Base-by-base conservation (phyloP, 2,888 invertebrate genomes). In the Acleris literana region DNA sequence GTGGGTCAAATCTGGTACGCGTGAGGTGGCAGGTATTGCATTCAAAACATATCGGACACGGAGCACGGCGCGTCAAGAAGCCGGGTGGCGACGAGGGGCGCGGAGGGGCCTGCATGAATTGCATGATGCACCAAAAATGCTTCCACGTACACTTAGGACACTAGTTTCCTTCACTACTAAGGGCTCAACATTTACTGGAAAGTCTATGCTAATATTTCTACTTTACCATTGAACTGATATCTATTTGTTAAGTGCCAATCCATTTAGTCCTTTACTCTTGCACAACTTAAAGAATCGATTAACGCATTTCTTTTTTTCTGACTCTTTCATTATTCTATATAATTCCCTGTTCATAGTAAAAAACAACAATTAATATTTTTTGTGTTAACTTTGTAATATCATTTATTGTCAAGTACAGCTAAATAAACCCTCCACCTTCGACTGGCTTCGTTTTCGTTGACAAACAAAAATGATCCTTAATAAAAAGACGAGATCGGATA, bases 271-370 rank as follows among this genome's bases (percentile, higher is more conserved):
- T 73, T 81, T 87, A 82, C 74, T 78, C 75, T 85, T 82, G 87
- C 86, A 88, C 74, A 91, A 80, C 72, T 92, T 87, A 86, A 83
- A 86, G 85, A 88, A 88, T 70, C 82, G 85, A 80, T 76, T 84
- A 76, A 88, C 78, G 81, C 76, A 85, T 81, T 86, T 87, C 85
- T 85, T 87, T 88, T 84, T 88, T 83, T 88, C 88, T 74, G 88
- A 83, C 69, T 90, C 89, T 87, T 77, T 90, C 85, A 87, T 86
- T 80, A 90, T 70, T 76, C 80, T 90, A 90, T 83, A 88, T 39
- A 91, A 84, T 68, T 88, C 86, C 92, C 92, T 91, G 90, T 86
- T 83, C 75, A 75, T 78, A 79, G 75, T 76, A 76, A 83, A 79
- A 86, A 84, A 68, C 9, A 13, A 39, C 81, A 77, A 68, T 76